These are phyloP conservation scores for Sula dactylatra DNA, from an alignment of 2,113 vertebrate species.

Conservation along the genomic window DNA sequence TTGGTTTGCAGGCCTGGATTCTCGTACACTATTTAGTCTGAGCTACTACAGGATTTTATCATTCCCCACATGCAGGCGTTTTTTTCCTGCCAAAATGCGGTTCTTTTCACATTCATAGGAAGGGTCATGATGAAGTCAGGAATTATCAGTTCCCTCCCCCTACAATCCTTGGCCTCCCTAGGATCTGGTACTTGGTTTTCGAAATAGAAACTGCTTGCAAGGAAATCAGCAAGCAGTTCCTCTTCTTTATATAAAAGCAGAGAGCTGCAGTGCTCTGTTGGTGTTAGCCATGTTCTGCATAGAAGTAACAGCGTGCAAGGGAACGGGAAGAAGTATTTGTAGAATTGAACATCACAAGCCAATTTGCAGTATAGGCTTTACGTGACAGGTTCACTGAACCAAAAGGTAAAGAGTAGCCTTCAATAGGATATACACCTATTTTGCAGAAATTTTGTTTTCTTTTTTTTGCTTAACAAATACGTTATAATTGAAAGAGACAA, in stretches of 20 bases:
- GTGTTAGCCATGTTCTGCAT: accelerated
- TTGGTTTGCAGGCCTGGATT: constrained; percentile 3
- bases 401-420: neutral
- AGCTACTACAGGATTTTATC: constrained; percentile 23
- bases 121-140: neutral
- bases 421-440: neutral
- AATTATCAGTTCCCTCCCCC: neutral
- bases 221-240: neutral
- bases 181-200: neutral
- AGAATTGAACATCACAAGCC: neutral
- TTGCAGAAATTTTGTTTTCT: neutral
- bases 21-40: neutral
- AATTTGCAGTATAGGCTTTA: neutral
- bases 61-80: neutral
- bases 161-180: neutral
- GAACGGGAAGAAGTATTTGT: neutral
- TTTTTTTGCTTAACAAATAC: neutral
- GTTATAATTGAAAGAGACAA: neutral
- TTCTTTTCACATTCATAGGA: neutral
- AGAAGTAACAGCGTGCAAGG: neutral
- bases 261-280: neutral
- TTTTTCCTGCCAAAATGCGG: neutral
- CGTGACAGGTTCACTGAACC: neutral
- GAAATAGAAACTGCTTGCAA: neutral
- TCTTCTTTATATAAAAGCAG: neutral